Conservation (phyloP, 2,888 invertebrate genomes). For the Priocnemis perturbator region DNA sequence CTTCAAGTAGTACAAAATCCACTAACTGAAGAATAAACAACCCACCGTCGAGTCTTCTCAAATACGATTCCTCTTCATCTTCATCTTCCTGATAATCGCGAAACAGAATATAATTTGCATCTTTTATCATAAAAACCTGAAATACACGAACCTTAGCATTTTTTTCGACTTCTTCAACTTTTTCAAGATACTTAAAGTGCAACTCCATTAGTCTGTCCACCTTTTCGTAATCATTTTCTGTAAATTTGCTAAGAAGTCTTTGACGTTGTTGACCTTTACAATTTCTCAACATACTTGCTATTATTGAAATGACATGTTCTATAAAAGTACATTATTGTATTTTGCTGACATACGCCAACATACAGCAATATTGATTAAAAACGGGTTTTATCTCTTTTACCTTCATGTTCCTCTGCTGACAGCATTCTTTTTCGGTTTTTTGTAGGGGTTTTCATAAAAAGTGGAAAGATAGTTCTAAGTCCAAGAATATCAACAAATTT, state of each 20-base stretch:
- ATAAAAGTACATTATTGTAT: conserved; percentile 12
- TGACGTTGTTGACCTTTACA: conserved; percentile 94
- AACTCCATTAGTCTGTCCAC: conserved; percentile 96
- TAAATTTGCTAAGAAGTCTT: conserved; percentile 94
- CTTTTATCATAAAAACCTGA: neutral
- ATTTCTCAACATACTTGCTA: conserved; percentile 94
- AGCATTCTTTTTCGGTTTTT: conserved; percentile 86
- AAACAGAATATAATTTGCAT: conserved; percentile 12
- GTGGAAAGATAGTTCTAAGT: conserved; percentile 95
- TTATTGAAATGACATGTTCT: conserved; percentile 96
- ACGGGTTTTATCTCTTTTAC: conserved; percentile 68
- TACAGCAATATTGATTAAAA: neutral
- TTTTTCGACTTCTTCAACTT: conserved; percentile 86
- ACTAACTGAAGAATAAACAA: conserved; percentile 97
- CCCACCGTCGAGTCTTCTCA: conserved; percentile 93
- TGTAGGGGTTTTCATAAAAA: conserved; percentile 99
- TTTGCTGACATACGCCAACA: too few species aligned
- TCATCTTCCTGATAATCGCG: conserved; percentile 78
- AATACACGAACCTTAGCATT: conserved; percentile 80
- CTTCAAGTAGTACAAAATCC: conserved; percentile 91
- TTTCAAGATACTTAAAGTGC: conserved; percentile 97
- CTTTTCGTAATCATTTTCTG: conserved; percentile 98
- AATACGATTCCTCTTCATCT: conserved; percentile 90
- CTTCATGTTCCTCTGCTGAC: conserved; percentile 93
- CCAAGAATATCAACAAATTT: conserved; percentile 99